Evolutionary conservation across 2,113 vertebrate genomes (phyloP), one percentile per base, ranked within the genome.

Genomic region (Taxidea taxus): DNA sequence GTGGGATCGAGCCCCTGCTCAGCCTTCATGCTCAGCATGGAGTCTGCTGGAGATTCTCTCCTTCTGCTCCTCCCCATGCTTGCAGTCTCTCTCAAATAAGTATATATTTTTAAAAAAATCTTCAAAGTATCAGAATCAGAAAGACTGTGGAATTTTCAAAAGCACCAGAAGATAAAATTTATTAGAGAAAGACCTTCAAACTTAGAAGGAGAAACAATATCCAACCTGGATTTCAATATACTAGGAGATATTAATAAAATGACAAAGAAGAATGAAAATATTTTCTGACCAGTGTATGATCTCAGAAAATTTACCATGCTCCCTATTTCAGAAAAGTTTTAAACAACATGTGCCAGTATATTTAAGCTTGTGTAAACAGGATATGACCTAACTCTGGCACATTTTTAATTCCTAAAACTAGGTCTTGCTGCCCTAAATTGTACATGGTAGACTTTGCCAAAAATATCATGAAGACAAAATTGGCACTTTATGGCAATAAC

Each of bases 381-480:
- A 87, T 90, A 68, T 87, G 92, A 93, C 77, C 86, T 77, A 89
- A 78, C 7, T 78, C 29, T 87, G 87, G 87, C 54, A 92, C 16
- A 80, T 23, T 83, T 91, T 86, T 56, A 84, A 75, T 96, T 96
- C 80, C 62, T n/a, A 94, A 98, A 97, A 42, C 25, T n/a, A 60
- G 31, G 60, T 90, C 60, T 92, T 23, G 93, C 86, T 96, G 83
- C 42, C 37, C 37, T 93, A 92, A 84, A 72, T 74, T n/a, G 31
- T 87, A 91, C 44, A 77, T 70, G 39, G 70, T 58, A 90, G 83
- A 56, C 42, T 90, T 72, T 64, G 92, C 84, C 92, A 96, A 68
- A 97, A 96, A 95, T 44, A 96, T 23, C 11, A 54, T 18, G 20
- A 93, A 89, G 29, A 78, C 23, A 56, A 11, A 89, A 3, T 10